These are phyloP conservation scores for Drosophila fungiperda DNA, from an alignment of 2,888 invertebrate genomes.

Conservation along the genomic window DNA sequence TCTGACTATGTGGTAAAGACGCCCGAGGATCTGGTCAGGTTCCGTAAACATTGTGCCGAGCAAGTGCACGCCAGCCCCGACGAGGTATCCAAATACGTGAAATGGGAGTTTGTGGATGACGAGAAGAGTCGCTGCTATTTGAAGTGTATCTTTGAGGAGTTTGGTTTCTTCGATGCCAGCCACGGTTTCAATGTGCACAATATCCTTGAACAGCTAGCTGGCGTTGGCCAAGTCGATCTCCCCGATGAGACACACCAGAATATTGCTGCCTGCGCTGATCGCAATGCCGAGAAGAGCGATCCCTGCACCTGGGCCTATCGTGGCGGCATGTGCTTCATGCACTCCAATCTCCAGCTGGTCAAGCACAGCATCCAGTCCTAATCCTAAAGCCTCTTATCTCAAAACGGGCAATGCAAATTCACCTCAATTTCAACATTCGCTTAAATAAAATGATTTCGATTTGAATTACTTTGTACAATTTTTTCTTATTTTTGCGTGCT, in stretches of 20 bases:
- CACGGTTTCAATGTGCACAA: slow-evolving; percentile 83
- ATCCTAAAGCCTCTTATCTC: neutral
- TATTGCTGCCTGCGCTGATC: slow-evolving; percentile 81
- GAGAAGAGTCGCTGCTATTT: slow-evolving; percentile 82
- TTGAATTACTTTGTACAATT: neutral
- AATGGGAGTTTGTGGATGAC: slow-evolving; percentile 82
- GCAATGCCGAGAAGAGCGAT: slow-evolving; percentile 74
- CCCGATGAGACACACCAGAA: slow-evolving; percentile 78
- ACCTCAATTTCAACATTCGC: slow-evolving; percentile 9
- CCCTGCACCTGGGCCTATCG: slow-evolving; percentile 83
- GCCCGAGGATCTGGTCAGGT: slow-evolving; percentile 77
- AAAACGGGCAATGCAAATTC: neutral
- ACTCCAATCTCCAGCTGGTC: slow-evolving; percentile 76
- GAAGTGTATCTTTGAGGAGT: slow-evolving; percentile 83
- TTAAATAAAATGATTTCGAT: slow-evolving; percentile 14
- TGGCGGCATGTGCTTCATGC: slow-evolving; percentile 82
- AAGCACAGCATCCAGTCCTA: slow-evolving; percentile 74
- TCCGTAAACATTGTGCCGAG: slow-evolving; percentile 74
- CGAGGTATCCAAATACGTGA: slow-evolving; percentile 80
- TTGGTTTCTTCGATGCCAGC: slow-evolving; percentile 81
- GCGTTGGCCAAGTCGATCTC: slow-evolving; percentile 71
- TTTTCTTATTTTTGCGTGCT: neutral
- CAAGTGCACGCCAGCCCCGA: slow-evolving; percentile 73
- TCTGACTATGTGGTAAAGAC: slow-evolving; percentile 81
- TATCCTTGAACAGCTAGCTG: slow-evolving; percentile 81